Conservation (phyloP, 1,140 invertebrate species). For the Parasteatoda tepidariorum region DNA sequence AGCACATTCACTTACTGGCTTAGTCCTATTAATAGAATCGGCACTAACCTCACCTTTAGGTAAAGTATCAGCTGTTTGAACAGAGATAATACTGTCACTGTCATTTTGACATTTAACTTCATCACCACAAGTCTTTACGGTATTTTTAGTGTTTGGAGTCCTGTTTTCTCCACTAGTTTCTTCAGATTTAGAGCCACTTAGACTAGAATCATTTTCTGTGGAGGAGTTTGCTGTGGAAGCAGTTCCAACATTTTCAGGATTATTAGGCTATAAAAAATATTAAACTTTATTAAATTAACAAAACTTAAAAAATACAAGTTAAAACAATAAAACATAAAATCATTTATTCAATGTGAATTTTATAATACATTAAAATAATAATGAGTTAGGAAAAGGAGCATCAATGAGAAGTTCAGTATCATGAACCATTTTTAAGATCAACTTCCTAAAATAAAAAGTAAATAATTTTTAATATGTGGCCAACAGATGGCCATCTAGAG, state of each 20-base stretch:
- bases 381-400: too few species aligned
- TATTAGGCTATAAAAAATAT: not conserved
- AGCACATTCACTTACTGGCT: conserved; percentile 7
- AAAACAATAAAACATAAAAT: not conserved
- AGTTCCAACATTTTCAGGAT: not conserved
- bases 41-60: not conserved
- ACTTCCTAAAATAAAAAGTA: too few species aligned
- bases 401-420: too few species aligned
- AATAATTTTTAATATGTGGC: too few species aligned
- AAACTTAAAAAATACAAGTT: not conserved
- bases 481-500: too few species aligned
- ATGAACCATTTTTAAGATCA: too few species aligned
- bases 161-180: conserved; percentile 34
- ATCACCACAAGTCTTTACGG: not conserved
- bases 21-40: conserved; percentile 18
- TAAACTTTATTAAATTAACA: not conserved
- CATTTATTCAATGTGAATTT: not conserved
- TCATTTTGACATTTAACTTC: conserved; percentile 6
- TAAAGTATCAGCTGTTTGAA: not conserved
- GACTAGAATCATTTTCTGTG: conserved; percentile 25
- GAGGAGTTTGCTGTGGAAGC: not conserved
- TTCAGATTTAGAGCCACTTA: conserved; percentile 6
- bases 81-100: not conserved
- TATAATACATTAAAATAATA: too few species aligned
- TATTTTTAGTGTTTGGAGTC: conserved; percentile 21